phyloP scores from a whole-genome alignment of 2,113 vertebrate genomes.

The Antechinus flavipes region DNA sequence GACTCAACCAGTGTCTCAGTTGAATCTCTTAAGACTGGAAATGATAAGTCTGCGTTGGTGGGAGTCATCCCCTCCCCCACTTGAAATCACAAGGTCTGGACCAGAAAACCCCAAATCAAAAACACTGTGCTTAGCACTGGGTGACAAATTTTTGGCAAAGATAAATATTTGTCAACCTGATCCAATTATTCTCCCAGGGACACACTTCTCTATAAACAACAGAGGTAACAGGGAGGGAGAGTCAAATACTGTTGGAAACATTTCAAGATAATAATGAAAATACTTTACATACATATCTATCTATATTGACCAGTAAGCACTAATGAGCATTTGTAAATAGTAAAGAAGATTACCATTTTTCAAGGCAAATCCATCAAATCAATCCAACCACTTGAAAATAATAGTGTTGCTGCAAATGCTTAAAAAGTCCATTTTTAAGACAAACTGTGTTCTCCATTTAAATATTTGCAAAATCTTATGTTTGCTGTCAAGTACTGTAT shows the following conservation, averaged over 20 bases:
- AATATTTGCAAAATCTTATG: slow-evolving; percentile 25
- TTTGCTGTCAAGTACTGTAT: slow-evolving; percentile 39
- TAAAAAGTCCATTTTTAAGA: slow-evolving; percentile 50
- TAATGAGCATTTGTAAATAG: slow-evolving; percentile 30
- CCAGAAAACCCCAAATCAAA: background rate
- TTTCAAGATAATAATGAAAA: background rate
- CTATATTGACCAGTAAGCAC: slow-evolving; percentile 26
- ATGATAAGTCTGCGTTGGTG: background rate
- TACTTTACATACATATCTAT: slow-evolving; percentile 10
- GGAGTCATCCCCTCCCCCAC: background rate
- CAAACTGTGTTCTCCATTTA: slow-evolving; percentile 50
- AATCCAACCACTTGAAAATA: slow-evolving; percentile 54
- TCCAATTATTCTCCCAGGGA: background rate
- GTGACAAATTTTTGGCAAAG: background rate
- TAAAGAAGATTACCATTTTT: slow-evolving; percentile 30
- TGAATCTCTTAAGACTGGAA: background rate
- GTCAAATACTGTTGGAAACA: background rate
- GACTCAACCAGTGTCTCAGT: background rate
- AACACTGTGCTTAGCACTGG: background rate
- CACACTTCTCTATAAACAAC: background rate
- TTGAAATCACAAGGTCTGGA: background rate
- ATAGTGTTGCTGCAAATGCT: slow-evolving; percentile 26
- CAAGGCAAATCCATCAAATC: slow-evolving; percentile 30
- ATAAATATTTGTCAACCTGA: background rate
- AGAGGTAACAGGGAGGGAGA: background rate